Evolutionary conservation across 2,113 vertebrate genomes (phyloP).

Genomic region (Pluvianellus socialis): DNA sequence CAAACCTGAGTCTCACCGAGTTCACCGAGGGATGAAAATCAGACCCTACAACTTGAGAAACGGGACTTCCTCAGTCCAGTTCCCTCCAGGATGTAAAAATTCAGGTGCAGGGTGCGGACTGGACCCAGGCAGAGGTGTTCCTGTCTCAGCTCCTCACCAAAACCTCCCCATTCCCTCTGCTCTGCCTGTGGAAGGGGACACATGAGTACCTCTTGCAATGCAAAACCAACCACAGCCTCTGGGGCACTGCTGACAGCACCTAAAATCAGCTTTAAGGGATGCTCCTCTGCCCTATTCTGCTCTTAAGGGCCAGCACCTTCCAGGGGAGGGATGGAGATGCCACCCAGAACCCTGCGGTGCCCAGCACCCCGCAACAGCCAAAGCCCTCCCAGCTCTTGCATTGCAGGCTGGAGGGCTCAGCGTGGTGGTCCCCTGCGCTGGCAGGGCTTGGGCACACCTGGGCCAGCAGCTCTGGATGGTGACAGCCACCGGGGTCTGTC

Average conservation of each 20-base stretch:
- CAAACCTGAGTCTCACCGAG: rapidly evolving
- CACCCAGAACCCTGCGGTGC: rapidly evolving
- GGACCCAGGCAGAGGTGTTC: background rate
- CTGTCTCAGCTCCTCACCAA: background rate
- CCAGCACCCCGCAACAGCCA: rapidly evolving
- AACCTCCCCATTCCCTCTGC: background rate
- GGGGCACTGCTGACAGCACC: background rate
- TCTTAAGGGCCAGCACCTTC: background rate
- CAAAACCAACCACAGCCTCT: background rate
- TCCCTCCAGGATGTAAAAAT: background rate
- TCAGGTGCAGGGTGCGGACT: rapidly evolving
- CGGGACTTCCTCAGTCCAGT: rapidly evolving
- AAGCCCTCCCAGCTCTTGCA: rapidly evolving
- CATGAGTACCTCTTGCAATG: rapidly evolving
- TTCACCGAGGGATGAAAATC: background rate
- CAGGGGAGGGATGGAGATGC: background rate
- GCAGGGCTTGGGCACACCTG: background rate
- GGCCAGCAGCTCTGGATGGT: background rate
- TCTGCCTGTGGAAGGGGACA: background rate
- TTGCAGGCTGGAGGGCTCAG: background rate
- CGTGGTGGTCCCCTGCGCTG: rapidly evolving
- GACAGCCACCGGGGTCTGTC: background rate
- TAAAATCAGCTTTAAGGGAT: background rate
- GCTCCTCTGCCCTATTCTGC: rapidly evolving
- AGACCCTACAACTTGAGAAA: background rate